These are phyloP conservation scores for Menura novaehollandiae DNA, from an alignment of 2,113 vertebrate genomes.

Conservation along the genomic window DNA sequence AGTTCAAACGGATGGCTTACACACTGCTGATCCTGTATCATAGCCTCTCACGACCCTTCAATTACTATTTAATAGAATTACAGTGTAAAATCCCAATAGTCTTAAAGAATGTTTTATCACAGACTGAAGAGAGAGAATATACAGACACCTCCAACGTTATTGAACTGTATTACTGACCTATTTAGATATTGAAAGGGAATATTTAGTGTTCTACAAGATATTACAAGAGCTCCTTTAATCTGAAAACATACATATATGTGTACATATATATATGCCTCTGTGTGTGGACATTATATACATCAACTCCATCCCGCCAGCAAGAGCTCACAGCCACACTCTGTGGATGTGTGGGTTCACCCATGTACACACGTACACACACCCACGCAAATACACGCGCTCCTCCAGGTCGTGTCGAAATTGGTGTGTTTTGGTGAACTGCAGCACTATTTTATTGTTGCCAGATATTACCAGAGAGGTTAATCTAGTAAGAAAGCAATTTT, in stretches of 20 bases:
- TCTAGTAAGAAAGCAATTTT: background rate
- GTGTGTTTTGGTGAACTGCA: background rate
- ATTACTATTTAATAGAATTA: constrained; percentile 84
- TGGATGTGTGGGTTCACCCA: background rate
- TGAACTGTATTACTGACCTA: constrained; percentile 58
- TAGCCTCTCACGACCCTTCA: constrained; percentile 78
- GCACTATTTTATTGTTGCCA: background rate
- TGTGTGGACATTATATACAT: background rate
- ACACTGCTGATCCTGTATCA: constrained; percentile 80
- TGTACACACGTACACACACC: background rate
- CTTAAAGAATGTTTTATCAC: constrained; percentile 75
- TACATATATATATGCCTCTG: background rate
- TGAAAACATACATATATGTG: background rate
- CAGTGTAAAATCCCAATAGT: constrained; percentile 82
- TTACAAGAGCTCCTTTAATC: constrained; percentile 58
- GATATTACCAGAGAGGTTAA: background rate
- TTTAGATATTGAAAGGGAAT: constrained; percentile 49
- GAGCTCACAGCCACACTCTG: background rate
- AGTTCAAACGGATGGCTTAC: constrained; percentile 78
- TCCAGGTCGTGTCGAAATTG: background rate
- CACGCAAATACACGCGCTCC: accelerated
- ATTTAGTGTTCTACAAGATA: constrained; percentile 54
- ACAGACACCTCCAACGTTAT: constrained; percentile 38
- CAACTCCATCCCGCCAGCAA: background rate
- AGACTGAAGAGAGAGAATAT: constrained; percentile 55